These are phyloP conservation scores for Thecophora atra DNA, from an alignment of 2,888 invertebrate genomes.

Conservation along the genomic window DNA sequence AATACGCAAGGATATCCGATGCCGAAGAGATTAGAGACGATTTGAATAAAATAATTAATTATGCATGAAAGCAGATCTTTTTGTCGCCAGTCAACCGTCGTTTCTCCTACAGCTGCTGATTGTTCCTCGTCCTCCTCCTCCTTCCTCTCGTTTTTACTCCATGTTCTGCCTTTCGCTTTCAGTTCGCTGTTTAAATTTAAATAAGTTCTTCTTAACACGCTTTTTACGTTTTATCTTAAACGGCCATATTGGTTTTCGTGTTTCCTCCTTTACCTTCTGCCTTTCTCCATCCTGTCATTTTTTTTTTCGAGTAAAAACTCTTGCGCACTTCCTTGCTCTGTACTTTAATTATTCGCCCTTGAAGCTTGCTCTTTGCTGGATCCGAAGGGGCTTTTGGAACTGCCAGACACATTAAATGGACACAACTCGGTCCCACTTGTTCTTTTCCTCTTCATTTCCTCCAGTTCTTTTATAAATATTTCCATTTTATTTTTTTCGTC, in stretches of 20 bases:
- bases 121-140: neutral
- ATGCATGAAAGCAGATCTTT: constrained; percentile 28
- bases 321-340: no score
- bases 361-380: neutral
- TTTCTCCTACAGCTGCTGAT: neutral
- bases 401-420: constrained; percentile 17
- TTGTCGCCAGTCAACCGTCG: neutral
- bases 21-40: constrained; percentile 41
- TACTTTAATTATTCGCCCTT: no score
- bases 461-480: neutral
- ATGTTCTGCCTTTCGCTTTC: neutral
- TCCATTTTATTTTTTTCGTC: neutral
- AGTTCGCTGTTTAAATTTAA: neutral
- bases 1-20: constrained; percentile 31
- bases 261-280: neutral
- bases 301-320: no score
- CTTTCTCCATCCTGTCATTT: neutral
- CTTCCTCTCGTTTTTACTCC: neutral
- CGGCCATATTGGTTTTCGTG: constrained; percentile 24
- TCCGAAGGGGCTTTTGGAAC: constrained; percentile 20
- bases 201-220: constrained; percentile 1
- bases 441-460: neutral
- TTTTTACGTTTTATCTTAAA: constrained; percentile 18
- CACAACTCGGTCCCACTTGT: neutral
- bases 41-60: constrained; percentile 47